phyloP scores from a whole-genome alignment of 2,888 invertebrate genomes.

The Mimachlamys varia region DNA sequence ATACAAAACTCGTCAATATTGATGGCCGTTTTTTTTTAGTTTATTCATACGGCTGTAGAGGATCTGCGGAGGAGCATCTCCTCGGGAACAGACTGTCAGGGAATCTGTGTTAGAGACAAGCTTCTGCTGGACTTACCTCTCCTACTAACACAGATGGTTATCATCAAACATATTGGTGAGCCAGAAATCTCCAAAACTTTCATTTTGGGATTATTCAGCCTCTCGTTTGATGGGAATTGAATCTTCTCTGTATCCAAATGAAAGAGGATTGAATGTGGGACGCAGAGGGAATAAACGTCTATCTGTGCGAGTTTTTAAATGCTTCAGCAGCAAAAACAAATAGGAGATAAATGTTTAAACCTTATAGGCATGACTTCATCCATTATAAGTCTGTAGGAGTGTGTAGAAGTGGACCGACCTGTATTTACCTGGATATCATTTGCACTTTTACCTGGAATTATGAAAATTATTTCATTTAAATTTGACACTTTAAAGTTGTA shows the following conservation, averaged over 20 bases:
- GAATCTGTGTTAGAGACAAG: not conserved
- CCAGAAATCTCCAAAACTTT: constrained; percentile 9
- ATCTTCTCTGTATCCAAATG: not conserved
- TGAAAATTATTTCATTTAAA: not conserved
- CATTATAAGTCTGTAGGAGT: not conserved
- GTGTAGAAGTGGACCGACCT: not conserved
- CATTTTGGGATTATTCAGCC: not conserved
- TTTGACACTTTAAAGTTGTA: not conserved
- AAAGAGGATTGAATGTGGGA: not conserved
- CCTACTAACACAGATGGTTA: constrained; percentile 9
- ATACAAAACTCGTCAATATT: constrained; percentile 5
- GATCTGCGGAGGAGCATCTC: not conserved
- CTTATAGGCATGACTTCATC: not conserved
- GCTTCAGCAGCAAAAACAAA: not conserved
- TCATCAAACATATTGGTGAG: not conserved
- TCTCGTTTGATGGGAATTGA: constrained; percentile 5
- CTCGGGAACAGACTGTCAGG: not conserved
- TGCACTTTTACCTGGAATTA: not conserved
- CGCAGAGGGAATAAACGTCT: not conserved
- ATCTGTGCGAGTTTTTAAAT: no score
- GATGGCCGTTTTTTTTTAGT: constrained; percentile 20
- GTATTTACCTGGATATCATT: not conserved
- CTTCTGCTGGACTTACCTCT: not conserved
- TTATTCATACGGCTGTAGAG: constrained; percentile 13
- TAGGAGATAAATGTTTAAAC: not conserved